Conservation (phyloP, 2,888 invertebrate genomes). For the Cheilosia scutellata region DNA sequence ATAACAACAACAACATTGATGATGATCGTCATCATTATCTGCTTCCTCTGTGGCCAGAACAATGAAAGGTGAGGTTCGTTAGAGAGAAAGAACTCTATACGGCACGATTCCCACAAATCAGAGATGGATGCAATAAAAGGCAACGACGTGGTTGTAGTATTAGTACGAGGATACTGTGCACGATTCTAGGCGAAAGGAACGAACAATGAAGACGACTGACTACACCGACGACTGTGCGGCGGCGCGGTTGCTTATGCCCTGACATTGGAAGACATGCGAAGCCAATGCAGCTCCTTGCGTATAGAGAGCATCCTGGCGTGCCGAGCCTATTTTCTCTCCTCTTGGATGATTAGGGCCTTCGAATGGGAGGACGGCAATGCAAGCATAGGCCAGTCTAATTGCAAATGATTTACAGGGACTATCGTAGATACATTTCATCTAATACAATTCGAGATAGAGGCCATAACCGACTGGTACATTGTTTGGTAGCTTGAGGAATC, state of each 20-base stretch:
- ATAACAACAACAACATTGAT: constrained; percentile 35
- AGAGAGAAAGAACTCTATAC: constrained; percentile 46
- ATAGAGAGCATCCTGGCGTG: constrained; percentile 50
- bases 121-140: constrained; percentile 71
- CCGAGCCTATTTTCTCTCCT: constrained; percentile 58
- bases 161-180: constrained; percentile 13
- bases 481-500: constrained; percentile 16
- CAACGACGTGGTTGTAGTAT: constrained; percentile 43
- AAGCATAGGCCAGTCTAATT: constrained; percentile 71
- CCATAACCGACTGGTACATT: neutral
- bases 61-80: constrained; percentile 72
- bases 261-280: constrained; percentile 61
- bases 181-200: constrained; percentile 17
- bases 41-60: constrained; percentile 39
- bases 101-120: constrained; percentile 71
- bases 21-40: constrained; percentile 19
- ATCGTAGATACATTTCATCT: constrained; percentile 68
- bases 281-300: constrained; percentile 60
- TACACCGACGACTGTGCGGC: neutral
- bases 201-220: constrained; percentile 6
- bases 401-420: constrained; percentile 64
- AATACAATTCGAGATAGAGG: constrained; percentile 50
- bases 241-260: neutral
- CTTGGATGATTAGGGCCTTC: constrained; percentile 48
- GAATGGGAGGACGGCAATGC: constrained; percentile 25